Evolutionary conservation across 2,888 invertebrate genomes (phyloP).

Genomic region (Hydrotaea diabolus): DNA sequence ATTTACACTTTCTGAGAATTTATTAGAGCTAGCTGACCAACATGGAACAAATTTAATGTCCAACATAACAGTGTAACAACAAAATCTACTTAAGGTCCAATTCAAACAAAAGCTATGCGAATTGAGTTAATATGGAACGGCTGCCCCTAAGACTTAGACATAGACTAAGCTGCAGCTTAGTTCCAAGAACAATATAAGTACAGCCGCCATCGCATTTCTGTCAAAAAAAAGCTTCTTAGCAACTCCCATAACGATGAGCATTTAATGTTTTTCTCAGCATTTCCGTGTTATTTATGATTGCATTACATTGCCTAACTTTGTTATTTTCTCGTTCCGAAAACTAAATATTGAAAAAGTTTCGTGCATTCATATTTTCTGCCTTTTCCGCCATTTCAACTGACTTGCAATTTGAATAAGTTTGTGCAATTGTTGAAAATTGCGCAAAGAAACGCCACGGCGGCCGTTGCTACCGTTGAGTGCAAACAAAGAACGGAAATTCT

Average conservation of each 20-base stretch:
- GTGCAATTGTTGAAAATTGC: neutral
- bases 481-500: neutral
- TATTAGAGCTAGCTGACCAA: too few relatives aligned
- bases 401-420: slow-evolving; percentile 1
- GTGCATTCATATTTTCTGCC: neutral
- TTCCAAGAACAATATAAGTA: too few relatives aligned
- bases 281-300: neutral
- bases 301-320: neutral
- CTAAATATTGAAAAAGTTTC: too few relatives aligned
- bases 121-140: too few relatives aligned
- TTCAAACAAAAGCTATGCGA: too few relatives aligned
- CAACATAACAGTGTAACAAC: too few relatives aligned
- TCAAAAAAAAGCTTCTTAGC: neutral
- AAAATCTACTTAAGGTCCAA: too few relatives aligned
- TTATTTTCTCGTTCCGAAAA: too few relatives aligned
- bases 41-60: too few relatives aligned
- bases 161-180: too few relatives aligned
- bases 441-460: neutral
- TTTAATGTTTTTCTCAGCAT: neutral
- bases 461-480: neutral
- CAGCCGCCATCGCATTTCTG: neutral
- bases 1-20: too few relatives aligned
- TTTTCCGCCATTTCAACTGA: neutral
- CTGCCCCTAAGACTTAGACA: too few relatives aligned
- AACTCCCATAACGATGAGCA: neutral